These are phyloP conservation scores for Caenorhabditis sp. DNA, from an alignment of 2,888 invertebrate genomes.

Conservation along the genomic window DNA sequence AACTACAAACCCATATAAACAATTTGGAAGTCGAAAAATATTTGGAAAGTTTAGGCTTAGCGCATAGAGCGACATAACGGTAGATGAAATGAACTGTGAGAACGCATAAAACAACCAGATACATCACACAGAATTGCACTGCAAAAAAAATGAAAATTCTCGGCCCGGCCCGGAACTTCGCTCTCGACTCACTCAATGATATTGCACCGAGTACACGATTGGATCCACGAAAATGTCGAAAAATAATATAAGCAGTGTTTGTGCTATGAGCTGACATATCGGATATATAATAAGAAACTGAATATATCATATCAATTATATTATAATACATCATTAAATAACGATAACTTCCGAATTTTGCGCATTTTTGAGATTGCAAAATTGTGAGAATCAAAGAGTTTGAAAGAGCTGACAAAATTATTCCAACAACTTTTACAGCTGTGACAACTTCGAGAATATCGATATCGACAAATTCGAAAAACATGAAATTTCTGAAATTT, in stretches of 20 bases:
- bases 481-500: no score
- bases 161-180: no score
- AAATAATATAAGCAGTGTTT: slow-evolving; percentile 3
- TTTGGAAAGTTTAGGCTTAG: neutral
- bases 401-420: neutral
- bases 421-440: neutral
- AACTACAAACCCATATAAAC: neutral
- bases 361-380: no score
- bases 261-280: slow-evolving; percentile 13
- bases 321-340: neutral
- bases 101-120: slow-evolving; percentile 8
- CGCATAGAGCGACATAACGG: slow-evolving; percentile 16
- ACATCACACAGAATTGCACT: slow-evolving; percentile 10
- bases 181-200: neutral
- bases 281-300: neutral
- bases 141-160: neutral
- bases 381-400: neutral
- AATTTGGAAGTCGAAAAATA: neutral
- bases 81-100: slow-evolving; percentile 20
- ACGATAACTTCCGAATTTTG: neutral
- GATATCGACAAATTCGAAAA: no score
- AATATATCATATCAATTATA: neutral
- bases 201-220: neutral
- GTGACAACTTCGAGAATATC: no score
- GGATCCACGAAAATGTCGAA: neutral